phyloP scores from a whole-genome alignment of 1,140 invertebrate species.

The Ostrea edulis region DNA sequence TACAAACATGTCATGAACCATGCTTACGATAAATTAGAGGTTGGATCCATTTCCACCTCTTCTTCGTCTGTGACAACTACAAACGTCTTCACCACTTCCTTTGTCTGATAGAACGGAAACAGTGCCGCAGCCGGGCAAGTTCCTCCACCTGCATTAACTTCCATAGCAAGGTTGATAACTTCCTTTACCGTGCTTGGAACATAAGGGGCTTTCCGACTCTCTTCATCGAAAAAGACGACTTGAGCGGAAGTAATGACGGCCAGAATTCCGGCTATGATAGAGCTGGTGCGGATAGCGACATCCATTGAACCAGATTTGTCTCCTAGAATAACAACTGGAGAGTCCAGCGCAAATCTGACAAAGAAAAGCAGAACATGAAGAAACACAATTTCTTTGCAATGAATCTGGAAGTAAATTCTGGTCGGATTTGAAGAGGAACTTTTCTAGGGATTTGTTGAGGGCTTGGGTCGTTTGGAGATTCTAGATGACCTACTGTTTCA shows the following conservation, averaged over 20 bases:
- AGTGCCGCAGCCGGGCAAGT: conserved; percentile 76
- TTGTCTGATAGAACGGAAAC: conserved; percentile 73
- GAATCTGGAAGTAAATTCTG: no score
- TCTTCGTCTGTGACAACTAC: conserved; percentile 79
- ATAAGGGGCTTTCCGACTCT: conserved; percentile 65
- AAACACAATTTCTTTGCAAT: no score
- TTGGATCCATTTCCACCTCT: conserved; percentile 74
- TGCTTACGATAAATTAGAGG: not conserved
- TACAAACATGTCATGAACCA: not conserved
- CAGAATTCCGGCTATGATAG: conserved; percentile 76
- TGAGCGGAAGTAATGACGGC: conserved; percentile 74
- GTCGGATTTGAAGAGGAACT: no score
- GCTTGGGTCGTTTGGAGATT: no score
- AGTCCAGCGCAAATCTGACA: conserved; percentile 70
- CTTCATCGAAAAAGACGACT: conserved; percentile 75
- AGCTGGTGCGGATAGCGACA: conserved; percentile 75
- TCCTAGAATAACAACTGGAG: conserved; percentile 76
- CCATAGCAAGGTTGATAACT: conserved; percentile 70
- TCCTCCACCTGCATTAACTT: conserved; percentile 67
- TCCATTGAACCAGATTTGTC: conserved; percentile 77
- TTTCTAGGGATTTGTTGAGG: no score
- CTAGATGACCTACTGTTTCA: no score
- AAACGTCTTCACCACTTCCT: conserved; percentile 76
- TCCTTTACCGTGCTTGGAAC: conserved; percentile 72
- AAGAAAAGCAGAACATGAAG: not conserved